Percentiles rank a stretch among this genome's conserved stretches.
Evolutionary conservation across 2,113 vertebrate species (phyloP).

Genomic region (Labeo rohita): DNA sequence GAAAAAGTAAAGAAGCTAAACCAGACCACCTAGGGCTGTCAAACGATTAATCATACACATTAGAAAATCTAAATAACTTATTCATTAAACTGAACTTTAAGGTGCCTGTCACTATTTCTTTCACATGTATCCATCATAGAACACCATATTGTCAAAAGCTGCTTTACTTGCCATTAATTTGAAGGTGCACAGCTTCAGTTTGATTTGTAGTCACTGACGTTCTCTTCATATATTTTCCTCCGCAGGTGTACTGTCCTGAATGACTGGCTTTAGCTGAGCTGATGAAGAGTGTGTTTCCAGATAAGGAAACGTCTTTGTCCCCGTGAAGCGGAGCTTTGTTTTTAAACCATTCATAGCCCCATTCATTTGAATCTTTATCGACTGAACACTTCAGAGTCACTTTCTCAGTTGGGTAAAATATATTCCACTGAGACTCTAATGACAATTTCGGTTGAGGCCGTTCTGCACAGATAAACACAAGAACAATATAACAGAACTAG

Average conservation of each 20-base stretch:
- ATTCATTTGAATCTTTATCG: background rate
- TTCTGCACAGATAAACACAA: too few species aligned
- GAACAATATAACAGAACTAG: too few species aligned
- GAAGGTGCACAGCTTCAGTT: background rate
- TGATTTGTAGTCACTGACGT: background rate
- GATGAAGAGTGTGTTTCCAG: background rate
- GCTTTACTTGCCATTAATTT: background rate
- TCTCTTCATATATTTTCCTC: background rate
- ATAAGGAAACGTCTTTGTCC: background rate
- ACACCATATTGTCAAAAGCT: background rate
- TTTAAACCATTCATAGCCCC: background rate
- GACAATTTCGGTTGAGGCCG: too few species aligned
- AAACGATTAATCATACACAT: too few species aligned
- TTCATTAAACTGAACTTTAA: too few species aligned
- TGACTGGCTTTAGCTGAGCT: background rate
- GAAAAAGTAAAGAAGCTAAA: too few species aligned
- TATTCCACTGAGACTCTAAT: background rate
- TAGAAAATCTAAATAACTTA: too few species aligned
- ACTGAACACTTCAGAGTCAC: slow-evolving; percentile 18
- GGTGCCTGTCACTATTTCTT: background rate
- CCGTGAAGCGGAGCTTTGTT: fast-evolving
- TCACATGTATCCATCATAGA: background rate
- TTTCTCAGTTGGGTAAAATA: background rate
- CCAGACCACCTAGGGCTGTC: too few species aligned
- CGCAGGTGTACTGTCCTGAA: background rate